Percentiles rank a stretch among this genome's conserved stretches.
Conservation (phyloP, 1,140 invertebrate species). For the Ceratina australensis region DNA sequence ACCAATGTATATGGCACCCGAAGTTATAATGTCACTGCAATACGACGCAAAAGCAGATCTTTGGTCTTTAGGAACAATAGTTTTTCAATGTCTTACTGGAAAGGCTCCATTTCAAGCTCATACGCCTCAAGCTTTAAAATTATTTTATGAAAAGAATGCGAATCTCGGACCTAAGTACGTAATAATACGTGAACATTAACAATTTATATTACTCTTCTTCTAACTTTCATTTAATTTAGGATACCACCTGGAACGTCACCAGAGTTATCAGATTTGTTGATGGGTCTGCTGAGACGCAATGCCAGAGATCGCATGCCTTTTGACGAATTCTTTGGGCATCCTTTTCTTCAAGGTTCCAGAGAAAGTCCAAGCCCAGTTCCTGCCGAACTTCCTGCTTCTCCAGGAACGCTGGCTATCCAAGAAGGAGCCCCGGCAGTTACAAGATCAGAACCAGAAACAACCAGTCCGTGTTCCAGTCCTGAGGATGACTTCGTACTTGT, state of each 20-base stretch:
- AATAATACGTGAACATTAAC: too few species aligned
- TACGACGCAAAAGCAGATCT: conserved; percentile 99
- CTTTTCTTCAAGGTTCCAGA: conserved; percentile 89
- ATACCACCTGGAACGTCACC: conserved; percentile 95
- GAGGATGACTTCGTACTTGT: conserved; percentile 94
- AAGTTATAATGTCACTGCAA: conserved; percentile 99
- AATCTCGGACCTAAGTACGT: conserved; percentile 96
- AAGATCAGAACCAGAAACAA: conserved; percentile 76
- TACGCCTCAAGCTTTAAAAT: conserved; percentile 98
- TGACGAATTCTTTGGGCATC: conserved; percentile 95
- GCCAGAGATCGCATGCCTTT: conserved; percentile 97
- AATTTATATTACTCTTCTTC: not conserved
- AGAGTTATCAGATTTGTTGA: conserved; percentile 92
- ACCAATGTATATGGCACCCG: conserved; percentile 99
- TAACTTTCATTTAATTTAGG: conserved; percentile 79
- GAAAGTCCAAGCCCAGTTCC: conserved; percentile 74
- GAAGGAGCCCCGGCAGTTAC: conserved; percentile 70
- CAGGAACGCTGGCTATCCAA: conserved; percentile 66
- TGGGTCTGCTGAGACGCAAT: conserved; percentile 93
- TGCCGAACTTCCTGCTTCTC: conserved; percentile 76
- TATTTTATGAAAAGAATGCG: conserved; percentile 98
- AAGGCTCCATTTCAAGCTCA: conserved; percentile 99
- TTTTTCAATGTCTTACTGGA: conserved; percentile 99
- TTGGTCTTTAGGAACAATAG: conserved; percentile 99
- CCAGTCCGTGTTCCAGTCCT: conserved; percentile 82